phyloP scores from a whole-genome alignment of 2,888 invertebrate genomes.

The Hemicrepidius hirtus region DNA sequence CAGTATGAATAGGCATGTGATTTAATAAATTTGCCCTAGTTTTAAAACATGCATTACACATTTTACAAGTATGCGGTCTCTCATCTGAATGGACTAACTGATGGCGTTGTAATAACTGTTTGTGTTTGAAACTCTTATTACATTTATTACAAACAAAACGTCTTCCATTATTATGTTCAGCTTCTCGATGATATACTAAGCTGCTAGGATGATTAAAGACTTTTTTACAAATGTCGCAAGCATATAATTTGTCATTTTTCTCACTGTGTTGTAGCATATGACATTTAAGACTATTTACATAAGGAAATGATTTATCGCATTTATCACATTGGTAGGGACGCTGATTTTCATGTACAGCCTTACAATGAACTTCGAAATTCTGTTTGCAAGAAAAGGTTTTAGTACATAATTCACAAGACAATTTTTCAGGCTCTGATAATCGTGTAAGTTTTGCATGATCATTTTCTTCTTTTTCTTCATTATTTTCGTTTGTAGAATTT shows the following conservation, averaged over 20 bases:
- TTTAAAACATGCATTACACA: slow-evolving; percentile 79
- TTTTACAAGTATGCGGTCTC: slow-evolving; percentile 78
- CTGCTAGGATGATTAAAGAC: slow-evolving; percentile 83
- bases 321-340: slow-evolving; percentile 76
- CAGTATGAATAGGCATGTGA: slow-evolving; percentile 83
- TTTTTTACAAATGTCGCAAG: slow-evolving; percentile 82
- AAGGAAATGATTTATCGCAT: slow-evolving; percentile 78
- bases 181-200: slow-evolving; percentile 83
- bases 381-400: slow-evolving; percentile 77
- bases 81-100: slow-evolving; percentile 85
- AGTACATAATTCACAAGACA: slow-evolving; percentile 76
- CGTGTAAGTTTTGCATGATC: neutral
- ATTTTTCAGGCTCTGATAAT: slow-evolving; percentile 33
- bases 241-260: slow-evolving; percentile 73
- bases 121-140: slow-evolving; percentile 84
- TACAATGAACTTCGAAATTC: slow-evolving; percentile 77
- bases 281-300: slow-evolving; percentile 76
- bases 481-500: neutral
- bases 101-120: slow-evolving; percentile 84
- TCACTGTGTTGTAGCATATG: slow-evolving; percentile 75
- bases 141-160: slow-evolving; percentile 85
- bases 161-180: slow-evolving; percentile 78
- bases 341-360: slow-evolving; percentile 76
- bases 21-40: slow-evolving; percentile 83
- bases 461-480: slow-evolving; percentile 15